These are phyloP conservation scores for Coenonympha arcania DNA, from an alignment of 2,888 invertebrate species.

Conservation along the genomic window DNA sequence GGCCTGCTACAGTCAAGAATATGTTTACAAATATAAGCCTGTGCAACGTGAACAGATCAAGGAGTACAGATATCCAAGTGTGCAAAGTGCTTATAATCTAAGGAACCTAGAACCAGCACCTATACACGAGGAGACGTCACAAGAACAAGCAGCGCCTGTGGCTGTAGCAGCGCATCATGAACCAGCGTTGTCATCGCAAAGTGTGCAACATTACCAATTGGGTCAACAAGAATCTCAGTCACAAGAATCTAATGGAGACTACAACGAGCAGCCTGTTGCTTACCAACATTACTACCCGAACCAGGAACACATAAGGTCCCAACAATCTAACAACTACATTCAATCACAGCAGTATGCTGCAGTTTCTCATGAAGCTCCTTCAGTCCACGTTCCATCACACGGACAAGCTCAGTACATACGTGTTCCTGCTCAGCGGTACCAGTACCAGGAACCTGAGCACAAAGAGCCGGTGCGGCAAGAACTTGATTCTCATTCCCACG, in stretches of 20 bases:
- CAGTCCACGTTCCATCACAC: conserved; percentile 32
- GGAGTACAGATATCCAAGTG: conserved; percentile 43
- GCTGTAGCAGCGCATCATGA: conserved; percentile 28
- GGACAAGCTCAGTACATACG: conserved; percentile 33
- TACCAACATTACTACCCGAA: conserved; percentile 32
- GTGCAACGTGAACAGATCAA: conserved; percentile 44
- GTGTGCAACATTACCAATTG: conserved; percentile 41
- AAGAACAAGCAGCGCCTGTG: conserved; percentile 12
- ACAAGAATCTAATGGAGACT: conserved; percentile 42
- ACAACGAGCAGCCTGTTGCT: conserved; percentile 36
- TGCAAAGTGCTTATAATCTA: conserved; percentile 31
- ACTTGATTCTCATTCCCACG: conserved; percentile 44
- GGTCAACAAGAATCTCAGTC: conserved; percentile 46
- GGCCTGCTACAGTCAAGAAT: conserved; percentile 45
- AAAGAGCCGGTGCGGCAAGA: conserved; percentile 37
- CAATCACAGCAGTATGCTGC: conserved; percentile 34
- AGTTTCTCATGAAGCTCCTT: conserved; percentile 37
- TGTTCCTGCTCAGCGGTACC: conserved; percentile 32
- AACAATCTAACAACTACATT: conserved; percentile 19
- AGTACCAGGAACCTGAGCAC: conserved; percentile 31
- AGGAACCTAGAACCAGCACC: conserved; percentile 45
- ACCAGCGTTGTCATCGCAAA: conserved; percentile 48
- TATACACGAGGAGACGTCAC: conserved; percentile 40
- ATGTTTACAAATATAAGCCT: conserved; percentile 42
- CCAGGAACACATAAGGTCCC: conserved; percentile 25